These are phyloP conservation scores for Ectropis crepuscularia DNA, from an alignment of 2,888 invertebrate genomes.

Conservation along the genomic window DNA sequence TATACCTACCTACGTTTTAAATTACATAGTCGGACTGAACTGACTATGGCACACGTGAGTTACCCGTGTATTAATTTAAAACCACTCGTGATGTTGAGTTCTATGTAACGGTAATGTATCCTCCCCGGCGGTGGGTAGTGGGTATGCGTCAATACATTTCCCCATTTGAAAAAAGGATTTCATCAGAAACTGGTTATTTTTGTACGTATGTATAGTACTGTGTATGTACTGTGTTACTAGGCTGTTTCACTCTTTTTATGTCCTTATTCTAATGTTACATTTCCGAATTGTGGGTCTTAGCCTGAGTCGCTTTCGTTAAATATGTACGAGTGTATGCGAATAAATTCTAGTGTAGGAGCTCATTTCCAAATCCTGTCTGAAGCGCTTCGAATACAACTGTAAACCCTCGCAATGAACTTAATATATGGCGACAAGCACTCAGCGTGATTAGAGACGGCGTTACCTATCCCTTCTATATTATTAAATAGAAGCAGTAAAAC, in stretches of 20 bases:
- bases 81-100: too few species aligned
- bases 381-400: conserved; percentile 59
- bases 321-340: conserved; percentile 15
- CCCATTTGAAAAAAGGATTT: too few species aligned
- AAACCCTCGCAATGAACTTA: conserved; percentile 67
- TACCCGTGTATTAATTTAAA: too few species aligned
- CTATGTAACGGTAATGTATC: too few species aligned
- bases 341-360: conserved; percentile 47
- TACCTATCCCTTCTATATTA: conserved; percentile 30
- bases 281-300: not conserved
- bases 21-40: too few species aligned
- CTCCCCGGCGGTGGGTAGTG: too few species aligned
- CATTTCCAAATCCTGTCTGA: conserved; percentile 51
- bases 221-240: not conserved
- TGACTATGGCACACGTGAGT: too few species aligned
- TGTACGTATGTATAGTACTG: too few species aligned
- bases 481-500: conserved; percentile 26
- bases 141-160: too few species aligned
- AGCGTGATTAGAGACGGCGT: conserved; percentile 67
- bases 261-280: not conserved
- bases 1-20: too few species aligned
- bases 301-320: conserved; percentile 2
- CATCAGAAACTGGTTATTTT: too few species aligned
- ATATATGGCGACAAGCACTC: conserved; percentile 81
- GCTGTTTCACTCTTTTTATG: not conserved